Evolutionary conservation across 2,113 vertebrate genomes (phyloP).

Genomic region (Otolemur garnettii): DNA sequence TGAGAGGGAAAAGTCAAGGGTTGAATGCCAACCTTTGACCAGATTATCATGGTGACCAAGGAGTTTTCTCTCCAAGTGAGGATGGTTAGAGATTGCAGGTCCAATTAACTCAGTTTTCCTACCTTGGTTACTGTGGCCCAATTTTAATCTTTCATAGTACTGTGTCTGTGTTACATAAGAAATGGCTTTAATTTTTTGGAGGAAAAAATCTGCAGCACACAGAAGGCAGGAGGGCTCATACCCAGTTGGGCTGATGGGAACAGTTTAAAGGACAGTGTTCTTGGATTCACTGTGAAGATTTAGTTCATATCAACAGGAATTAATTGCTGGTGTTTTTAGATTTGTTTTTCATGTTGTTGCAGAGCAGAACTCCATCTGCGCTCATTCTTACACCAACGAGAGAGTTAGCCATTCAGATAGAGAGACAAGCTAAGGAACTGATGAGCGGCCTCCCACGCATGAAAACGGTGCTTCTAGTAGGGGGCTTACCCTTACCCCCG

Average conservation of each 20-base stretch:
- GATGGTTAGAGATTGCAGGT: background rate
- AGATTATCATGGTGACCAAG: background rate
- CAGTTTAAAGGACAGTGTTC: background rate
- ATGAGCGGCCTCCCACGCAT: conserved; percentile 93
- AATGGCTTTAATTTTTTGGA: background rate
- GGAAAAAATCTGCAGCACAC: background rate
- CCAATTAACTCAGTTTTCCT: background rate
- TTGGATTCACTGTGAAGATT: background rate
- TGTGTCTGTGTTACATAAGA: background rate
- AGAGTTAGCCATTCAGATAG: conserved; percentile 97
- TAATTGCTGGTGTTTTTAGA: background rate
- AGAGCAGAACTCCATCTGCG: conserved; percentile 87
- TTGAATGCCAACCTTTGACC: background rate
- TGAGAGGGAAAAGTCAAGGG: no score
- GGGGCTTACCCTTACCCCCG: conserved; percentile 95
- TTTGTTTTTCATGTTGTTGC: background rate
- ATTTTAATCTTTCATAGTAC: background rate
- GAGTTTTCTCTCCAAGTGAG: background rate
- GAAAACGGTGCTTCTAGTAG: conserved; percentile 96
- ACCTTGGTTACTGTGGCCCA: background rate
- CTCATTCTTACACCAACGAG: conserved; percentile 96
- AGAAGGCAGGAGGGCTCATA: background rate
- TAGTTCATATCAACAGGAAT: rapidly evolving
- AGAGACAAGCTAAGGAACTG: conserved; percentile 95
- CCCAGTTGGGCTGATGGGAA: background rate